phyloP scores from a whole-genome alignment of 2,888 invertebrate genomes.

The Pimpla rufipes region DNA sequence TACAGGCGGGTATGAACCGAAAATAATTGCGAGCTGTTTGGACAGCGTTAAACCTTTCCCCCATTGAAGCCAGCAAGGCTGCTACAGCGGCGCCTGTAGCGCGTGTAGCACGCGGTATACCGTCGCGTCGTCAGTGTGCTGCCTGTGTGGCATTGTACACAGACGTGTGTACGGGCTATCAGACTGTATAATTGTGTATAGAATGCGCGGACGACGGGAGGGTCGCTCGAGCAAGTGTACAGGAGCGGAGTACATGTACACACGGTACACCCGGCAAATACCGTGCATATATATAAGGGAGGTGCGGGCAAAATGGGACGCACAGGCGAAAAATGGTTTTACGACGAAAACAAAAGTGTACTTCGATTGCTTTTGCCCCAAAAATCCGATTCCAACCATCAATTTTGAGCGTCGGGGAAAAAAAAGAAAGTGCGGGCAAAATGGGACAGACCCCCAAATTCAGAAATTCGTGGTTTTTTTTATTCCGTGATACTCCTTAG shows the following conservation, averaged over 20 bases:
- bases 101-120: too few species aligned
- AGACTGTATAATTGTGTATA: constrained; percentile 35
- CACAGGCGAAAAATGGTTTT: too few species aligned
- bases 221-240: constrained; percentile 33
- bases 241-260: background rate
- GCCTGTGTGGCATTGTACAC: constrained; percentile 6
- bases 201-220: constrained; percentile 22
- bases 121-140: background rate
- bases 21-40: constrained; percentile 52
- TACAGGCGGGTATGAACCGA: constrained; percentile 20
- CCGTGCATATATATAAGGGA: constrained; percentile 14
- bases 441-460: too few species aligned
- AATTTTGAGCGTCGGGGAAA: too few species aligned
- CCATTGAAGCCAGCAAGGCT: constrained; percentile 14
- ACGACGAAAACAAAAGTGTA: too few species aligned
- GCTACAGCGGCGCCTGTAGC: background rate
- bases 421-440: too few species aligned
- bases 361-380: too few species aligned
- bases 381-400: too few species aligned
- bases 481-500: too few species aligned
- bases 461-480: too few species aligned
- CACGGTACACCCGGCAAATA: constrained; percentile 21
- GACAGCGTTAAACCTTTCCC: constrained; percentile 40
- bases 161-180: constrained; percentile 31
- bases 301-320: too few species aligned